Conservation (phyloP, 2,888 invertebrate species). For the Maniola hyperantus region DNA sequence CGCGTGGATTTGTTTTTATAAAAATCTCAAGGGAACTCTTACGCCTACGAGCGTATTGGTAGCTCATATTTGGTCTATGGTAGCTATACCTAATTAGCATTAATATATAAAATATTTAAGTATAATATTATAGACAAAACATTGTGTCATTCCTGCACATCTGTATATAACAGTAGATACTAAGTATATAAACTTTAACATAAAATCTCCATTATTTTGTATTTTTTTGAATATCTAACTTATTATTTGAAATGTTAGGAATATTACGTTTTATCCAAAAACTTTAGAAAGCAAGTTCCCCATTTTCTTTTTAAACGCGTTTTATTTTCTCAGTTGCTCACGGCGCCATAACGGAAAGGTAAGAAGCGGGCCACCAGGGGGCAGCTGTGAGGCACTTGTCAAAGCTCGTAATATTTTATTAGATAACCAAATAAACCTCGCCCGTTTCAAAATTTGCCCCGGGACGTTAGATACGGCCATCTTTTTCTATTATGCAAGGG, state of each 20-base stretch:
- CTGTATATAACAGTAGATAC: too few relatives aligned
- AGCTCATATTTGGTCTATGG: too few relatives aligned
- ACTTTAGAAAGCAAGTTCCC: background rate
- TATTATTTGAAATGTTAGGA: background rate
- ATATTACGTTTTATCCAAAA: background rate
- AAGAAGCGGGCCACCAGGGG: conserved; percentile 63
- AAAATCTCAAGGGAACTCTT: too few relatives aligned
- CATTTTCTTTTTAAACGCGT: conserved; percentile 11
- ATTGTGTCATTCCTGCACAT: too few relatives aligned
- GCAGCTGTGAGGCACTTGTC: conserved; percentile 73
- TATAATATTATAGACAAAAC: too few relatives aligned
- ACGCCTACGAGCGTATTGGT: too few relatives aligned
- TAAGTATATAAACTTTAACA: too few relatives aligned
- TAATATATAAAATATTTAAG: too few relatives aligned
- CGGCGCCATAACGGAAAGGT: conserved; percentile 65
- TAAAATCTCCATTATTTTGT: too few relatives aligned
- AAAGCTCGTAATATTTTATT: conserved; percentile 81
- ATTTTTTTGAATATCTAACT: background rate
- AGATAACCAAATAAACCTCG: conserved; percentile 78
- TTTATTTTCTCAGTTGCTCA: conserved; percentile 50
- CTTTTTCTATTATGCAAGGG: conserved; percentile 42
- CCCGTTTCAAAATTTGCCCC: conserved; percentile 61
- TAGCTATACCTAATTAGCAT: too few relatives aligned
- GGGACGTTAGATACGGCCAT: conserved; percentile 37
- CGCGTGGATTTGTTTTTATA: too few relatives aligned